Evolutionary conservation across 2,113 vertebrate genomes (phyloP), one percentile per base, ranked within the genome.

Genomic region (Cricetomys ansorgei): DNA sequence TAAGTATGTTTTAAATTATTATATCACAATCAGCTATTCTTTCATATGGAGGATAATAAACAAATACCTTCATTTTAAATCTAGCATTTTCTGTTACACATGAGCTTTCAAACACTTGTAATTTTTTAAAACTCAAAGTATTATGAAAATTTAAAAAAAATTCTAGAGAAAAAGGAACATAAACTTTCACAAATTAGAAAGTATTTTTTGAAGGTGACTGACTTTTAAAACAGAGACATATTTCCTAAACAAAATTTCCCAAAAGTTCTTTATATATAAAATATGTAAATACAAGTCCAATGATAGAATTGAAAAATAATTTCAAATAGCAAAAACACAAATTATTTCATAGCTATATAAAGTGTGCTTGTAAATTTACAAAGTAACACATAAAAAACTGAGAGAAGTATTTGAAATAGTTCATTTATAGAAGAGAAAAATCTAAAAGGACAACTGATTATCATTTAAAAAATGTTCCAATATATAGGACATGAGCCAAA

Each of bases 241-340:
- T 62, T 73, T 85, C 19, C 45, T 45, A 62, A 23, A 62, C 3
- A 79, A 73, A 73, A 87, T 29, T 19, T 17, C 40, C 57, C 70
- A 77, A 92, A 59, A 87, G 21, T 43, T 65, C 55, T 48, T 81
- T 87, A 12, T 29, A 70, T 65, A 13, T 29, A 17, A 72, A 88
- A 73, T 27, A 77, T 21, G n/a, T 40, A 89, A 92, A 80, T 94
- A 70, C 81, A 91, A 94, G 13, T 19, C 7, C 94, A 94, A 75
- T 85, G 6, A 75, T 17, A 69, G 13, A 80, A 72, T 5, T 88
- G 10, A 91, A 95, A 94, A 94, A 79, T 57, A n/a, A 85, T 69
- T 94, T 93, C 12, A 79, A 94, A 80, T 53, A 45, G 40, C 70
- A 10, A 91, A 57, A 48, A 92, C 3, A 77, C 45, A 75, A 25